Percentiles rank a stretch among this genome's conserved stretches.
phyloP scores from a whole-genome alignment of 1,140 invertebrate species.

The Atopsyche davidsoni region DNA sequence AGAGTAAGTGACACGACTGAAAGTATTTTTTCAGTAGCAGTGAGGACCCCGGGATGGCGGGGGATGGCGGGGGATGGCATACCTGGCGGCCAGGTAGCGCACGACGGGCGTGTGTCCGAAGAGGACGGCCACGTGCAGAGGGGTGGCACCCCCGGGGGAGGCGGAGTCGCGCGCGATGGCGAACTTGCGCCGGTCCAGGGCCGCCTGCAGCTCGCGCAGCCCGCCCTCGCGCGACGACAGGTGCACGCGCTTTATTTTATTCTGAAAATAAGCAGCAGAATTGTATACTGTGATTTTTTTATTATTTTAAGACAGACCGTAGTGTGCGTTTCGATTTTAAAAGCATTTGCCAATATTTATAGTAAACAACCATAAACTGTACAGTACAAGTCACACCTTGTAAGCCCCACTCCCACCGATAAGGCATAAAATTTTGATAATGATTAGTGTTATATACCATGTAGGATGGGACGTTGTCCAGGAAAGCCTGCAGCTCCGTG shows the following conservation, averaged over 20 bases:
- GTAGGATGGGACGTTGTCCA: conserved; percentile 83
- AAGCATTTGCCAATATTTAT: too few relatives aligned
- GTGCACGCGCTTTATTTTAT: conserved; percentile 84
- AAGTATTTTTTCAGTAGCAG: too few relatives aligned
- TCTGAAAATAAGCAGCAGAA: conserved; percentile 46
- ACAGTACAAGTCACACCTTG: too few relatives aligned
- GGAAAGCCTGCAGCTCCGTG: conserved; percentile 79
- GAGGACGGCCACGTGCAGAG: conserved; percentile 86
- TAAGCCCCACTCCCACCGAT: too few relatives aligned
- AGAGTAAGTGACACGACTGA: too few relatives aligned
- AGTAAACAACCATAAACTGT: too few relatives aligned
- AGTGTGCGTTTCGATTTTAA: too few relatives aligned
- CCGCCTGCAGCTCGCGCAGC: conserved; percentile 73
- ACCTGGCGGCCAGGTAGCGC: conserved; percentile 57
- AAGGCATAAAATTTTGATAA: too few relatives aligned
- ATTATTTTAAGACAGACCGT: too few relatives aligned
- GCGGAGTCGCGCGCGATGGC: conserved; percentile 75
- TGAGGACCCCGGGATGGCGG: too few relatives aligned
- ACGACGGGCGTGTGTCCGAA: conserved; percentile 67
- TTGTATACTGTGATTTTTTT: neutral
- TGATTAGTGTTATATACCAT: conserved; percentile 73
- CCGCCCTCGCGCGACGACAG: conserved; percentile 79
- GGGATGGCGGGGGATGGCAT: conserved; percentile 3
- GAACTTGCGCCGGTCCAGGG: conserved; percentile 85
- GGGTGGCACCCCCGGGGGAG: conserved; percentile 80